A percentile compares a stretch with the other conserved stretches of the same genome.
These are phyloP conservation scores for Typhlichthys subterraneus DNA, from an alignment of 2,797 vertebrate species.

Conservation along the genomic window DNA sequence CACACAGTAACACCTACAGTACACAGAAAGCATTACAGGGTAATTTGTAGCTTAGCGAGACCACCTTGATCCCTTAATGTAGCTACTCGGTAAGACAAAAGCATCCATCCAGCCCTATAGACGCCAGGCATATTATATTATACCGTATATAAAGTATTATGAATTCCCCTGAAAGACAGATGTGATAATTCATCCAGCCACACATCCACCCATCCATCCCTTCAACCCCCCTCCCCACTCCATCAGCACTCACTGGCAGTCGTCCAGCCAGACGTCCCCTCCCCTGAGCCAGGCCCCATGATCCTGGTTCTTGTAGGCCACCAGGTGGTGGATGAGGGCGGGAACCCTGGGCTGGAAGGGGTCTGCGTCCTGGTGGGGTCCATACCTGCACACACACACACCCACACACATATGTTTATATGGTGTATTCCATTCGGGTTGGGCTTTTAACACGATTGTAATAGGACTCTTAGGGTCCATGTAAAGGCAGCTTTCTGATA, in stretches of 20 bases:
- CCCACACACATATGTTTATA: too few species aligned
- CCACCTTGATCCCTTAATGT: too few species aligned
- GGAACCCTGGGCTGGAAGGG: constrained; percentile 93
- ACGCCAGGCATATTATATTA: too few species aligned
- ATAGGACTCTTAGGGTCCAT: too few species aligned
- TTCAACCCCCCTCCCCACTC: neutral
- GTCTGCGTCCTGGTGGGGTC: constrained; percentile 93
- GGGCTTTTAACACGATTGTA: too few species aligned
- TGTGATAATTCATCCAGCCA: neutral
- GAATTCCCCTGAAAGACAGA: neutral
- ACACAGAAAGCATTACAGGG: too few species aligned
- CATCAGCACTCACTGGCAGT: constrained; percentile 88
- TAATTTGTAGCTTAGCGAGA: too few species aligned
- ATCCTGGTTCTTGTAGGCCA: constrained; percentile 97
- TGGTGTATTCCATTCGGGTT: too few species aligned
- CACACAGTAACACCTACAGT: neutral
- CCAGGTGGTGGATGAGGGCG: constrained; percentile 88
- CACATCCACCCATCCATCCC: constrained; percentile 2
- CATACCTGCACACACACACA: constrained; percentile 79
- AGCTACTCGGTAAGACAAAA: too few species aligned
- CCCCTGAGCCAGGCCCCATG: constrained; percentile 96
- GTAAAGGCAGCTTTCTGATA: too few species aligned
- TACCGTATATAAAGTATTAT: neutral
- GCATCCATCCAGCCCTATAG: too few species aligned
- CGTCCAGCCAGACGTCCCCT: constrained; percentile 94